Percentiles rank a stretch among this genome's conserved stretches.
phyloP scores from a whole-genome alignment of 2,797 vertebrate genomes.

The Propithecus deckenii region DNA sequence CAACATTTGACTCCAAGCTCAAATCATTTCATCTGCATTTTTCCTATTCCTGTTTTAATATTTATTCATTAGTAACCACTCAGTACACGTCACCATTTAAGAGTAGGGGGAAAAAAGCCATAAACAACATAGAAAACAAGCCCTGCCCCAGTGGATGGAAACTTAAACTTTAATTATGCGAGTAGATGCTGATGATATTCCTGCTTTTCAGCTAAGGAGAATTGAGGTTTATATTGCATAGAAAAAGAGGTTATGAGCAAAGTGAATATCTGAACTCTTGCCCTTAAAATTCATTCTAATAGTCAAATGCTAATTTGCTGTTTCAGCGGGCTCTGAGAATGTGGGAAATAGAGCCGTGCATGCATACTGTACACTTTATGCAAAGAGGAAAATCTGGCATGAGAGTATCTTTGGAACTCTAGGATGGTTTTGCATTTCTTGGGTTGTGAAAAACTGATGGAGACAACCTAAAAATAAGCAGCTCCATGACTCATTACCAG shows the following conservation, averaged over 20 bases:
- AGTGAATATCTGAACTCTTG: neutral
- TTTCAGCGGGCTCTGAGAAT: neutral
- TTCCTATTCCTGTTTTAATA: neutral
- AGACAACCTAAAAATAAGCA: constrained; percentile 40
- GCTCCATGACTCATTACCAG: constrained; percentile 21
- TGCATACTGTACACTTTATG: neutral
- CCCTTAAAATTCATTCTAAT: neutral
- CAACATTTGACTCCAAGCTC: neutral
- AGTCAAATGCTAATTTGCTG: neutral
- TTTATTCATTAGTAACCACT: neutral
- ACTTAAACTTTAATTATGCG: neutral
- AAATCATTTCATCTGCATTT: neutral
- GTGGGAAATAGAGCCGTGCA: accelerated
- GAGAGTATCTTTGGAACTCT: neutral
- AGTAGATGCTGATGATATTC: neutral
- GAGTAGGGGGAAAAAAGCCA: neutral
- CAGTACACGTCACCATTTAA: neutral
- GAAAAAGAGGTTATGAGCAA: neutral
- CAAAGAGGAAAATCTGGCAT: neutral
- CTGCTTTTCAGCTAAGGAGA: neutral
- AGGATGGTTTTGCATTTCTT: constrained; percentile 24
- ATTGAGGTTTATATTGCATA: neutral
- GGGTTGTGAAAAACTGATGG: constrained; percentile 34
- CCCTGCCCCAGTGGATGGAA: neutral
- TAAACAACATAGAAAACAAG: neutral